Base-by-base conservation (phyloP, 2,113 vertebrate species). In the Eira barbara region DNA sequence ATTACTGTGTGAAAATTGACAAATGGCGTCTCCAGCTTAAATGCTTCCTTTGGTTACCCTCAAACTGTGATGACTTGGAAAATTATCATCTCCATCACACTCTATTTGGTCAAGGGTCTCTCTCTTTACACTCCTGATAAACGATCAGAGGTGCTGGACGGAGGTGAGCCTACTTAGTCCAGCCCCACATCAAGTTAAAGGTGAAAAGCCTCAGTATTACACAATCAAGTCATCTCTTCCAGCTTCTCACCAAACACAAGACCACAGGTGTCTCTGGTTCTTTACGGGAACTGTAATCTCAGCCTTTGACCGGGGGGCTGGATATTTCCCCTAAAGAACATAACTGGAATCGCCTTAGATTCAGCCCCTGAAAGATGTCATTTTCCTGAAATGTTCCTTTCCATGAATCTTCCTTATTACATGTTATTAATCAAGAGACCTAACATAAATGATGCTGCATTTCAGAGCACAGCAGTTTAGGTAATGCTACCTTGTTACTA, bases 401-500 rank as follows among this genome's bases (percentile, higher is more conserved):
- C 87, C 34, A 21, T 42, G 31, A 84, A 45, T 82, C 11, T 81
- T 96, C 27, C 82, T 85, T 79, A 42, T 79, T 94, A 29, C 39
- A 7, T 42, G 79, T 92, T 89, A 74, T 85, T 96, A 85, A 92
- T 96, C 81, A 76, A 47, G 57, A 78, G 9, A 12, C 94, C 95
- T 94, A 79, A 79, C 76, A 94, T 63, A 95, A 96, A 83, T 13
- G 25, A 82, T 81, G 45, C 49, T 63, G 39, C 91, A 45, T 39
- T 92, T 97, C 89, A 81, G 71, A 65, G 73, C 71, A 59, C 55
- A 59, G 78, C 55, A 74, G 67, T 45, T 86, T 52, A 96, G 80
- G 36, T 74, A 88, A 65, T 88, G 31, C 76, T 91, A 73, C 79
- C 79, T 96, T 95, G 91, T 97, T 95, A 94, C 91, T 90, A 90